Evolutionary conservation across 2,888 invertebrate species (phyloP), one percentile per base, ranked within the genome.

Genomic region (Gandaritis pyraliata): DNA sequence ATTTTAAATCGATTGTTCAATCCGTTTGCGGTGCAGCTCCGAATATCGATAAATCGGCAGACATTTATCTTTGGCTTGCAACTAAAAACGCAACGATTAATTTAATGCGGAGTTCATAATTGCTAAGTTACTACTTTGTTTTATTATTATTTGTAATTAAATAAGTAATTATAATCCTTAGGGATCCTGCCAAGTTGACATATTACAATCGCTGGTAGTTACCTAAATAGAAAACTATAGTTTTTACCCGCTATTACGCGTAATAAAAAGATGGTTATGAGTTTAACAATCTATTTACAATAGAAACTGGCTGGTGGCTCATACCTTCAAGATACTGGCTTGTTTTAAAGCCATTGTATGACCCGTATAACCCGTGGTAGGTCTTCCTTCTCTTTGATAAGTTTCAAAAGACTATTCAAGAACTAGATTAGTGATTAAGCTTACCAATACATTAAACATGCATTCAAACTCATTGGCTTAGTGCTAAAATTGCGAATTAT

Each of bases 1-100:
- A 82, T 85, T 83, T 66, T 63, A 79, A 87, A 87, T 83, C 84
- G 85, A 86, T 87, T 85, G 82, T 82, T 85, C 83, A 81, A 86
- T 85, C 84, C 79, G 81, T 80, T 84, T 84, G 84, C 73, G 83
- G 85, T 61, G 51, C 78, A 81, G 83, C 79, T 83, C 81, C 48
- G 56, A 64, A 61, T 59, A 68, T 68, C 66, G 68, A 66, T 70
- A 65, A n/a, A 65, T 66, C 50, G 59, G 52, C 23, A 61, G 50
- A 58, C 62, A 70, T 68, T 68, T 56, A 59, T 77, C 77, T 76
- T 80, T 77, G 77, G 74, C 76, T 79, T 72, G 46, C 15, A 36
- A 45, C 29, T 46, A 50, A 41, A 57, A 38, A 46, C 10, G 43
- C 18, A 39, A 23, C 43, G 6, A 57, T 57, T 43, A 36, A 45